Percentiles rank a stretch among this genome's conserved stretches.
These are phyloP conservation scores for Anneissia japonica DNA, from an alignment of 35 echinoderm and acorn worm genomes.

Conservation along the genomic window DNA sequence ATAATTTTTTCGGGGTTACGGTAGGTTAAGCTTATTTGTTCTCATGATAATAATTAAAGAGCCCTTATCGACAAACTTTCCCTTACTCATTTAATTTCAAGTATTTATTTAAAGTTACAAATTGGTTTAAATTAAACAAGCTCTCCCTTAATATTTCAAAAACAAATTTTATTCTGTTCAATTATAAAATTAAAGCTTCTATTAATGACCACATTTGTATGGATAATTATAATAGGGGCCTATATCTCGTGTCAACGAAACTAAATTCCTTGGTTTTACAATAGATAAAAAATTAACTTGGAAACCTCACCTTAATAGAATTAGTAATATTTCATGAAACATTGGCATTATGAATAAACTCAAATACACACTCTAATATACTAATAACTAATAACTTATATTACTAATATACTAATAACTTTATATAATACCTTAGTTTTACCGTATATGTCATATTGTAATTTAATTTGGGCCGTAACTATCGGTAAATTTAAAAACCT, in stretches of 20 bases:
- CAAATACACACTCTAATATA: background rate
- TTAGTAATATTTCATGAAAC: background rate
- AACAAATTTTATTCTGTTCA: background rate
- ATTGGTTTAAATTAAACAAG: background rate
- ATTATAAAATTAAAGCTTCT: background rate
- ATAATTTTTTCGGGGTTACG: too few relatives aligned
- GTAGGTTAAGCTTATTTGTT: too few relatives aligned
- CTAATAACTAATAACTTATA: too few relatives aligned
- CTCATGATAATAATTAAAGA: too few relatives aligned
- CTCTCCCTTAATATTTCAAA: background rate
- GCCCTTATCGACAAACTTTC: too few relatives aligned
- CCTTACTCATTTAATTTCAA: too few relatives aligned
- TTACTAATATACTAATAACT: background rate
- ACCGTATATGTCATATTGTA: background rate
- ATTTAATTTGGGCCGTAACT: background rate
- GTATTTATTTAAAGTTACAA: too few relatives aligned
- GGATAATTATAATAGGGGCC: too few relatives aligned
- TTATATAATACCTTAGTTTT: background rate
- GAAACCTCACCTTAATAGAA: background rate
- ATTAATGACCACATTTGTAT: too few relatives aligned
- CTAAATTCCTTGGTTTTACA: background rate
- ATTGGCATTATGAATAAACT: background rate
- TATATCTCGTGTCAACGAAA: too few relatives aligned
- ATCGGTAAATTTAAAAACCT: background rate
- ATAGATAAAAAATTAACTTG: background rate